phyloP scores from a whole-genome alignment of 2,888 invertebrate genomes.

The Abscondita cerata region DNA sequence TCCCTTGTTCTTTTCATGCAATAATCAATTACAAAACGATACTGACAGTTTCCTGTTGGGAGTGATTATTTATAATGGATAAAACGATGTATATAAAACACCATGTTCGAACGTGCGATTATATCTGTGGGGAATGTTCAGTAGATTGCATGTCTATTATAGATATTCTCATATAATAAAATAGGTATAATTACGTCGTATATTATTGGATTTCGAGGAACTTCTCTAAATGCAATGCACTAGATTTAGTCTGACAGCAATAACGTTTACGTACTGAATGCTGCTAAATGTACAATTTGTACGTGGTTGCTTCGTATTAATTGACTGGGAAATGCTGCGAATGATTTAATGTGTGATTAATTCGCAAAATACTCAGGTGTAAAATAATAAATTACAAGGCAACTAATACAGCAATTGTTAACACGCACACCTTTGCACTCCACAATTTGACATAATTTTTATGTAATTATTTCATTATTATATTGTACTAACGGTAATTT shows the following conservation, averaged over 20 bases:
- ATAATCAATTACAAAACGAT: constrained; percentile 16
- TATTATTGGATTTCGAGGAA: constrained; percentile 38
- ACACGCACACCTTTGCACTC: too few species aligned
- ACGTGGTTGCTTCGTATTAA: constrained; percentile 21
- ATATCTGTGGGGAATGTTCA: constrained; percentile 19
- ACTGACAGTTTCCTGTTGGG: constrained; percentile 12
- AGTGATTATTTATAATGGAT: constrained; percentile 16
- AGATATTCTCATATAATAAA: constrained; percentile 35
- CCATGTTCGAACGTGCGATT: constrained; percentile 9
- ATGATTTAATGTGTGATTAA: constrained; percentile 16
- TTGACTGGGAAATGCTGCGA: constrained; percentile 22
- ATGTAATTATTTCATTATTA: too few species aligned
- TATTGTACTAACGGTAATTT: too few species aligned
- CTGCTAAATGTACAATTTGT: constrained; percentile 36
- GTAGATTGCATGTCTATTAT: constrained; percentile 31
- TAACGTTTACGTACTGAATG: constrained; percentile 27
- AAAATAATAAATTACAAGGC: too few species aligned
- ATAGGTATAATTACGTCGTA: constrained; percentile 38
- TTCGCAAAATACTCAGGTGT: too few species aligned
- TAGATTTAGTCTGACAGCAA: constrained; percentile 31
- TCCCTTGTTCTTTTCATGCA: constrained; percentile 12
- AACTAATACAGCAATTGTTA: too few species aligned
- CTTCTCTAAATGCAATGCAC: constrained; percentile 32
- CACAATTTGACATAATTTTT: too few species aligned
- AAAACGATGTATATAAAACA: constrained; percentile 20